phyloP scores from a whole-genome alignment of 2,797 vertebrate species.

The Hydrolagus colliei region DNA sequence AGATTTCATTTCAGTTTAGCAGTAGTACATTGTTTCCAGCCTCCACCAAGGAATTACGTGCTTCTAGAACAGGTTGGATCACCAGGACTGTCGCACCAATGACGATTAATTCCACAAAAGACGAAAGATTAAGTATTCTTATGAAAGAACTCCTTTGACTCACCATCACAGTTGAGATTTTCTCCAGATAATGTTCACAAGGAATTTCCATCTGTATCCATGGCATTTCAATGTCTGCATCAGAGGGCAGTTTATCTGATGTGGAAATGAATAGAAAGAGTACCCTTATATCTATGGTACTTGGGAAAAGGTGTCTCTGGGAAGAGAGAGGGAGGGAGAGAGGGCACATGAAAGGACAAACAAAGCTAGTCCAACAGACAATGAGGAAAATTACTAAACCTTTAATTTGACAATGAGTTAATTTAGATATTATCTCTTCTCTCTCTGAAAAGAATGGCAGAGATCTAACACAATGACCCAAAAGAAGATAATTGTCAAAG shows the following conservation, averaged over 20 bases:
- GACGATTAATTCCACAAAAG: background rate
- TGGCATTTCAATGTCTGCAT: background rate
- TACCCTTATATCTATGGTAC: background rate
- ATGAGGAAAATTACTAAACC: no score
- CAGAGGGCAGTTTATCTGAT: background rate
- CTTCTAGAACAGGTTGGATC: background rate
- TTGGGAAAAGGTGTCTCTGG: background rate
- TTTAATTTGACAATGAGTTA: no score
- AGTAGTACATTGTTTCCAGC: background rate
- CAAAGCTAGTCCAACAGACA: no score
- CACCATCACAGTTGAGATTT: background rate
- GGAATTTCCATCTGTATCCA: background rate
- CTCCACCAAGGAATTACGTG: background rate
- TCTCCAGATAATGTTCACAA: slow-evolving; percentile 8
- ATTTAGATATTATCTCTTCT: no score
- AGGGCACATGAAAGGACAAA: no score
- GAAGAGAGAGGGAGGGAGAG: background rate
- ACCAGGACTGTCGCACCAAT: background rate
- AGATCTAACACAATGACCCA: no score
- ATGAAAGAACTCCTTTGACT: slow-evolving; percentile 16
- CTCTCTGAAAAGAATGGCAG: no score
- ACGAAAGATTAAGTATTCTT: background rate
- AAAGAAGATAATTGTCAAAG: no score
- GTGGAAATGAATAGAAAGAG: background rate
- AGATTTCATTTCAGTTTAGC: background rate